Conservation (phyloP, 1,140 invertebrate genomes). For the Drosophila bipectinata region DNA sequence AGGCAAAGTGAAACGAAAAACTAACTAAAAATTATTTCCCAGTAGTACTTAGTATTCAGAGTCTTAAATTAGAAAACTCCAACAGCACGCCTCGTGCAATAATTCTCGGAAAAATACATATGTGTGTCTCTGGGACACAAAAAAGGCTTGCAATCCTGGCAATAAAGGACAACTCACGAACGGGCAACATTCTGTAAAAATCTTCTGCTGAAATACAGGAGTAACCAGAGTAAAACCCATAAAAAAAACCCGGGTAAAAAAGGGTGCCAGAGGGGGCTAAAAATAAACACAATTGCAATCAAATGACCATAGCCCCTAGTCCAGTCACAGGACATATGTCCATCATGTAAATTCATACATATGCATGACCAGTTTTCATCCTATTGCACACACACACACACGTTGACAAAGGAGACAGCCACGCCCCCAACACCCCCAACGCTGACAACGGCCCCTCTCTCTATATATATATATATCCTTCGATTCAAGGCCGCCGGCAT, state of each 20-base stretch:
- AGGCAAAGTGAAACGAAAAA: not conserved
- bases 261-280: not conserved
- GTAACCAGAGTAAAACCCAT: not conserved
- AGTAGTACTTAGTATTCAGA: constrained; percentile 19
- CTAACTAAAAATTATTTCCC: not conserved
- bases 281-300: constrained; percentile 18
- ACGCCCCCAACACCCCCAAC: not conserved
- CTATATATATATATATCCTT: not conserved
- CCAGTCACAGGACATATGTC: constrained; percentile 21
- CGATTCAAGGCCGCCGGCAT: constrained; percentile 69
- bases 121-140: not conserved
- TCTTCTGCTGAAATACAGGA: not conserved
- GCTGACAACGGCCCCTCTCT: not conserved
- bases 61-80: not conserved
- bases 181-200: not conserved
- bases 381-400: not conserved
- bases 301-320: constrained; percentile 22
- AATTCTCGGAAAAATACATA: not conserved
- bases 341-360: constrained; percentile 35
- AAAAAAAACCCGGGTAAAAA: not conserved
- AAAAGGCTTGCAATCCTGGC: not conserved
- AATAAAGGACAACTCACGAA: constrained; percentile 1
- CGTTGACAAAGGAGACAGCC: not conserved
- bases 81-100: not conserved
- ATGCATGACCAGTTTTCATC: constrained; percentile 20